These are phyloP conservation scores for Lepisosteus osseus DNA, from an alignment of 2,113 vertebrate genomes.

Conservation along the genomic window DNA sequence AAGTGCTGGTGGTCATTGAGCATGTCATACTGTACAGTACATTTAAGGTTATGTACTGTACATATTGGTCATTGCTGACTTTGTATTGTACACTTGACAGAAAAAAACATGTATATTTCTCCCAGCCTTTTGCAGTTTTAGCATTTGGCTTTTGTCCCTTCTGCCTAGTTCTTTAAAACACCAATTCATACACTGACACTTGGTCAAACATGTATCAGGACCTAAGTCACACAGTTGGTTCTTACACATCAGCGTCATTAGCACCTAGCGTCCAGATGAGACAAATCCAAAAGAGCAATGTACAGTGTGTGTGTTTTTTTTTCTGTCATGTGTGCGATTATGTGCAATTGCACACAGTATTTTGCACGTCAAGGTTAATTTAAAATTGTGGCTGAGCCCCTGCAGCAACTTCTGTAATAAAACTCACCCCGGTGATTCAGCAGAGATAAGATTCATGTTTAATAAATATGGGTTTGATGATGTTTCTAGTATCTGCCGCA, in stretches of 20 bases:
- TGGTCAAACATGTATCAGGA: neutral
- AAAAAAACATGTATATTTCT: too few relatives aligned
- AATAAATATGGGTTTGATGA: slow-evolving; percentile 51
- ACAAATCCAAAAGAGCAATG: neutral
- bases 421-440: slow-evolving; percentile 47
- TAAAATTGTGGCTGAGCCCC: slow-evolving; percentile 2
- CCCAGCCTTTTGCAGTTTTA: too few relatives aligned
- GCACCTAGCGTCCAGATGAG: neutral
- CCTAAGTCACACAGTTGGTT: neutral
- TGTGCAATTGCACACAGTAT: slow-evolving; percentile 10
- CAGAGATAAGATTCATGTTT: slow-evolving; percentile 62
- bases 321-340: neutral
- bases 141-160: too few relatives aligned
- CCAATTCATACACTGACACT: too few relatives aligned
- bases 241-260: neutral
- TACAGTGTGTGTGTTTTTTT: neutral
- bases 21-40: neutral
- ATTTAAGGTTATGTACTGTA: neutral
- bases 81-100: neutral
- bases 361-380: slow-evolving; percentile 23
- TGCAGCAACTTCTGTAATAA: slow-evolving; percentile 5
- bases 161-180: too few relatives aligned
- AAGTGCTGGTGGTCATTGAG: neutral
- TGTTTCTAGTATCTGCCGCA: slow-evolving; percentile 40
- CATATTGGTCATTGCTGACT: neutral